These are phyloP conservation scores for Dicaeum eximium DNA, from an alignment of 2,113 vertebrate species.

Conservation along the genomic window DNA sequence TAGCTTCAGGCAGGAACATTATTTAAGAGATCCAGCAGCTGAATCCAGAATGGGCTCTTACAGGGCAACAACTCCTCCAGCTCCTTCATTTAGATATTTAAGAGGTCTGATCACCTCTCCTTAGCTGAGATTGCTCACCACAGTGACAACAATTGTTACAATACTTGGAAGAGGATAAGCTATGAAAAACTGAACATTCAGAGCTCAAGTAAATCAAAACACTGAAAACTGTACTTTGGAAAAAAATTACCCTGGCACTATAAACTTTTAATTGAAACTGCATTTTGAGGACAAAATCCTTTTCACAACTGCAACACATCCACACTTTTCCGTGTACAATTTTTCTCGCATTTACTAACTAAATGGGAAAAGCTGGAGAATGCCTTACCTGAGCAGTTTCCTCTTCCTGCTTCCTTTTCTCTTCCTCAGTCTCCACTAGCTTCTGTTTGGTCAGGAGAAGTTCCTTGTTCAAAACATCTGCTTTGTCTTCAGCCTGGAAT, in stretches of 20 bases:
- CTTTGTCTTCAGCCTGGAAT: conserved; percentile 93
- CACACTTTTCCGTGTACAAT: background rate
- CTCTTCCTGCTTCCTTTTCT: conserved; percentile 93
- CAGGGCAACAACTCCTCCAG: background rate
- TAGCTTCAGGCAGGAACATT: background rate
- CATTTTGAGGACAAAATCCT: background rate
- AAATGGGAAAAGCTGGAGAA: background rate
- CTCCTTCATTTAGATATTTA: background rate
- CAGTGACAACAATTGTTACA: background rate
- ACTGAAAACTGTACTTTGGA: background rate
- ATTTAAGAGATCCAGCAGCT: background rate
- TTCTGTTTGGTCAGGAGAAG: conserved; percentile 93
- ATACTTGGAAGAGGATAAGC: background rate
- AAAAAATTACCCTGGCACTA: background rate
- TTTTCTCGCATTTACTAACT: background rate
- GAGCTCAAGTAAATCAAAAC: background rate
- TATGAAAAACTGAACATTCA: background rate
- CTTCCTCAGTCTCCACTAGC: conserved; percentile 93
- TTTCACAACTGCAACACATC: background rate
- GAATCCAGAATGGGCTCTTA: background rate
- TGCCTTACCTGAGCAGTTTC: conserved; percentile 89
- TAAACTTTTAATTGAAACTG: background rate
- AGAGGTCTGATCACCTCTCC: background rate
- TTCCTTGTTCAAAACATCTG: conserved; percentile 95
- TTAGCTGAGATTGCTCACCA: background rate